A percentile compares a stretch with the other conserved stretches of the same genome.
phyloP scores from a whole-genome alignment of 2,797 vertebrate species.

The Spheniscus humboldti region DNA sequence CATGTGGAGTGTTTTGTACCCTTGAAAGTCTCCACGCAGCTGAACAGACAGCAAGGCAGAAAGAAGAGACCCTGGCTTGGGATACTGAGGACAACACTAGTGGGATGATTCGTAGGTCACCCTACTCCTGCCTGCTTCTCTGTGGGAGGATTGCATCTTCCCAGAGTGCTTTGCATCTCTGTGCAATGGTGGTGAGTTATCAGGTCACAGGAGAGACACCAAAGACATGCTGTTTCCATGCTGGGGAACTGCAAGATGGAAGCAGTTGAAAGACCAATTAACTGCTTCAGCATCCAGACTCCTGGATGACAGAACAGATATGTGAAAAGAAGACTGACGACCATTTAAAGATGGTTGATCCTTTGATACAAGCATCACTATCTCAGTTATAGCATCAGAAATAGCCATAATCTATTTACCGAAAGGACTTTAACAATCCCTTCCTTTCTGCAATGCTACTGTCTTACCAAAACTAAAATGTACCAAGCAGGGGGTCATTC shows the following conservation, averaged over 20 bases:
- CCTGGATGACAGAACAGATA: neutral
- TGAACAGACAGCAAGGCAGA: neutral
- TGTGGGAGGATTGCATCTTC: neutral
- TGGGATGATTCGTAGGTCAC: neutral
- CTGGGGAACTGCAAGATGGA: neutral
- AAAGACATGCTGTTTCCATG: neutral
- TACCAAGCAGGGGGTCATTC: neutral
- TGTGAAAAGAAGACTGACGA: neutral
- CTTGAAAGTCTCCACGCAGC: neutral
- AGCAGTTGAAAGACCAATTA: neutral
- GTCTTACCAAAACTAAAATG: neutral
- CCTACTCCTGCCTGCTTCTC: neutral
- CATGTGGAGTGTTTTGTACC: neutral
- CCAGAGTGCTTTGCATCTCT: neutral
- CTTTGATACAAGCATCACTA: neutral
- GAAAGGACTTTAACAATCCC: neutral
- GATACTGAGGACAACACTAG: neutral
- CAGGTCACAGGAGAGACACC: neutral
- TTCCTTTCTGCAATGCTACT: neutral
- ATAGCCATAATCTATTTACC: neutral
- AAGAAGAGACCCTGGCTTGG: neutral
- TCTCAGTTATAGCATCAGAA: neutral
- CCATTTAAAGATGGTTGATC: neutral
- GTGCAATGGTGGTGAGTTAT: neutral
- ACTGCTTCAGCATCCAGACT: neutral